These are phyloP conservation scores for Philonicus albiceps DNA, from an alignment of 2,888 invertebrate genomes.

Conservation along the genomic window DNA sequence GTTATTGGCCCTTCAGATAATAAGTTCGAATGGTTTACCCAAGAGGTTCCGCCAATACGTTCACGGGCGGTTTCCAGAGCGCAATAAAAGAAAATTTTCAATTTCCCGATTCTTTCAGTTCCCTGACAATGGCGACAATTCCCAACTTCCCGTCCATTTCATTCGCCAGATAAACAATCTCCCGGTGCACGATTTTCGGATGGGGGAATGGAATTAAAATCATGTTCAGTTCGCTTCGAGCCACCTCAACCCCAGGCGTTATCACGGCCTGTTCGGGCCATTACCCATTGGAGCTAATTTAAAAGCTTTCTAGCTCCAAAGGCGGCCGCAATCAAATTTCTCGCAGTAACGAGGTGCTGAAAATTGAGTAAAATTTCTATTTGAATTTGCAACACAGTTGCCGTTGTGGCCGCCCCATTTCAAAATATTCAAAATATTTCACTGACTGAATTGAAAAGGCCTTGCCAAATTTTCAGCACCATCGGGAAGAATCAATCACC, in stretches of 20 bases:
- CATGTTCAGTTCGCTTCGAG: neutral
- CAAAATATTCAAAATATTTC: neutral
- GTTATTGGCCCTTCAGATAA: neutral
- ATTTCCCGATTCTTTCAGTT: neutral
- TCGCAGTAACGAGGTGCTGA: neutral
- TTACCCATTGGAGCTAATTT: conserved; percentile 7
- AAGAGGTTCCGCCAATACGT: neutral
- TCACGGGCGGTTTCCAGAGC: neutral
- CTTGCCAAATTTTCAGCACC: neutral
- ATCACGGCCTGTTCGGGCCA: conserved; percentile 20
- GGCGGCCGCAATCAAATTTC: conserved; percentile 9
- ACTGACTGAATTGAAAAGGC: neutral
- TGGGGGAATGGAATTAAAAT: neutral
- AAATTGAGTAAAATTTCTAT: conserved; percentile 20
- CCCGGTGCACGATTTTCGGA: neutral
- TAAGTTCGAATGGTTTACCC: neutral
- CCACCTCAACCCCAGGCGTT: neutral
- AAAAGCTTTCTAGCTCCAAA: neutral
- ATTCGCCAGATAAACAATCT: neutral
- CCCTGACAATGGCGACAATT: neutral
- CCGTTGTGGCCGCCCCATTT: neutral
- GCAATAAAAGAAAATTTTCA: neutral
- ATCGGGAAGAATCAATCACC: neutral
- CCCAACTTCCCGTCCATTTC: neutral
- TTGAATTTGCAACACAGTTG: neutral